Evolutionary conservation across 2,797 vertebrate genomes (phyloP), one percentile per base, ranked within the genome.

Genomic region (Falco biarmicus): DNA sequence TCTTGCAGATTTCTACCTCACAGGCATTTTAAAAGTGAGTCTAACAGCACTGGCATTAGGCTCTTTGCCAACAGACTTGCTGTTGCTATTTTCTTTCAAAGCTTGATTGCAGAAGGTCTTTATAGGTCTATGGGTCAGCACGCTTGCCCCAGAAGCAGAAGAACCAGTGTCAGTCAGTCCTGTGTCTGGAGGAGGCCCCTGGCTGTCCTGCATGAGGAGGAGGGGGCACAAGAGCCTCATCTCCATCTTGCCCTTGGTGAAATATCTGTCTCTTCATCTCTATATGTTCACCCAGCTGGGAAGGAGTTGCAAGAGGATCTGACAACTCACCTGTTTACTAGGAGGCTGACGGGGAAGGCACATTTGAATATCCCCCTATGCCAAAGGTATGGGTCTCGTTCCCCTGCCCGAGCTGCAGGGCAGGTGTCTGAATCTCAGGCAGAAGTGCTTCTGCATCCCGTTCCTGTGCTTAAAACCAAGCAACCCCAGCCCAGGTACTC

Each of bases 151-250:
- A 85, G 59, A 73, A 87, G 76, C 11, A 80, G 61, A 3, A 90
- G 29, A 60, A 20, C 18, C 11, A 66, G 21, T 26, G 29, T 29
- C 26, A 43, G 13, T 43, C n/a, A 32, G 43, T 65, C 13, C 54
- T 75, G 43, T 19, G 34, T 53, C 59, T 20, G 39, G 11, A 61
- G 4, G 12, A 11, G 3, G 34, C 37, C 54, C 50, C 65, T 59
- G 45, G n/a, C 13, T 53, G 29, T 43, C 60, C 56, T 39, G 2
- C 2, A 0, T 0, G 1, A 13, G 66, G 6, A 61, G 6, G 18
- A 68, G 20, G 11, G 20, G 7, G 8, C 28, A 8, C 74, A 76
- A 47, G 14, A 84, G 10, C 28, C n/a, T 25, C 43, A 63, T 61
- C 25, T 82, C 31, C 37, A 41, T 39, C 82, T 80, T 75, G 26